Evolutionary conservation across 2,888 invertebrate genomes (phyloP).

Genomic region (Furcula furcula): DNA sequence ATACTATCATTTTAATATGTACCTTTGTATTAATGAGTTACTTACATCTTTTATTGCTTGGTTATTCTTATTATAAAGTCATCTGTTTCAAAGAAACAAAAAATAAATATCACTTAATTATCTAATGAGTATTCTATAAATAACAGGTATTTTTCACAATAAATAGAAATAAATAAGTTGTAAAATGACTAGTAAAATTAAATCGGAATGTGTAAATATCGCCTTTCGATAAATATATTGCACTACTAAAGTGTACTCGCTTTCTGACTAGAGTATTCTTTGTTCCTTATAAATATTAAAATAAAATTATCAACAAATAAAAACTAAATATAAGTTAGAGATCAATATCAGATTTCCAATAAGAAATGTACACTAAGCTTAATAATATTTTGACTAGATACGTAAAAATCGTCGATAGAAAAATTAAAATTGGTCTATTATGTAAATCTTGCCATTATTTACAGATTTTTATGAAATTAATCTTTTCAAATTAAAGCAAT

Average conservation of each 20-base stretch:
- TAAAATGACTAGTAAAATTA: slow-evolving; percentile 44
- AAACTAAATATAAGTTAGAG: slow-evolving; percentile 32
- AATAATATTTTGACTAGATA: slow-evolving; percentile 42
- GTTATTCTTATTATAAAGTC: slow-evolving; percentile 19
- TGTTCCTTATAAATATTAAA: slow-evolving; percentile 35
- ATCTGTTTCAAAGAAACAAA: slow-evolving; percentile 23
- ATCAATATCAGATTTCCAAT: slow-evolving; percentile 22
- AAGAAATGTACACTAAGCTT: slow-evolving; percentile 26
- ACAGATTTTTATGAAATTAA: neutral
- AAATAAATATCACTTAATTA: slow-evolving; percentile 20
- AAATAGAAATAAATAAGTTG: slow-evolving; percentile 37
- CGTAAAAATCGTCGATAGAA: slow-evolving; percentile 24
- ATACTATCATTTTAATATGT: slow-evolving; percentile 39
- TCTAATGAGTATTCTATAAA: slow-evolving; percentile 18
- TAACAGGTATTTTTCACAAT: slow-evolving; percentile 7
- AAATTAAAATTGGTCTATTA: neutral
- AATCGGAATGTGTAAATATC: slow-evolving; percentile 45
- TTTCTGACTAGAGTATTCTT: slow-evolving; percentile 41
- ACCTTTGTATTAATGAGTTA: slow-evolving; percentile 47
- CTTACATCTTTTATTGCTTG: slow-evolving; percentile 53
- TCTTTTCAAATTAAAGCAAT: neutral
- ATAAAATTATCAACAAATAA: slow-evolving; percentile 44
- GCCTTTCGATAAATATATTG: slow-evolving; percentile 63
- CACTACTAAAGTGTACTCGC: slow-evolving; percentile 42
- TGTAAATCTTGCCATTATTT: neutral